These are phyloP conservation scores for Cephalopterus ornatus DNA, from an alignment of 2,113 vertebrate genomes.

Conservation along the genomic window DNA sequence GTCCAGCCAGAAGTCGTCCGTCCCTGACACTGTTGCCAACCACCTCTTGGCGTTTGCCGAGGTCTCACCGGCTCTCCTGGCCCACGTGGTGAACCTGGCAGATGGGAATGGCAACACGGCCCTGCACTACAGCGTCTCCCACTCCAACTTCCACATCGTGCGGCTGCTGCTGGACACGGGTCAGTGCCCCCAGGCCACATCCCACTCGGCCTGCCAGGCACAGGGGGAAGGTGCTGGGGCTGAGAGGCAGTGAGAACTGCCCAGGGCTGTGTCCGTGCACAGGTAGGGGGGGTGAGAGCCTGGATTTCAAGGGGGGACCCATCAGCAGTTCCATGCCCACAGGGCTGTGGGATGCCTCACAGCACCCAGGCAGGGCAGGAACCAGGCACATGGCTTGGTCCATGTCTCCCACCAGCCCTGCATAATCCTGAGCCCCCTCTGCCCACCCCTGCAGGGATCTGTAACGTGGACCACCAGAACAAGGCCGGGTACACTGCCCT, in stretches of 20 bases:
- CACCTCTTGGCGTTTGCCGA: slow-evolving; percentile 83
- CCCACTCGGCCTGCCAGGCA: background rate
- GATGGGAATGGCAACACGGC: slow-evolving; percentile 94
- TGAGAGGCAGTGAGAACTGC: background rate
- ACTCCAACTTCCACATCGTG: slow-evolving; percentile 91
- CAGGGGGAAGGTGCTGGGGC: background rate
- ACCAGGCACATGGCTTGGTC: rapidly evolving
- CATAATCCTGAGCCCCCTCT: background rate
- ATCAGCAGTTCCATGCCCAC: background rate
- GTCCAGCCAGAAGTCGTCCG: slow-evolving; percentile 87
- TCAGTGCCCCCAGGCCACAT: slow-evolving; percentile 39
- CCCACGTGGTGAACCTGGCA: slow-evolving; percentile 88
- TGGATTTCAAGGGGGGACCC: background rate
- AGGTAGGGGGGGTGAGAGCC: background rate
- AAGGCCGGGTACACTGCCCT: slow-evolving; percentile 94
- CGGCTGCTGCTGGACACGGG: slow-evolving; percentile 88
- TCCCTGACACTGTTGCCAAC: slow-evolving; percentile 73
- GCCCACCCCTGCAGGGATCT: slow-evolving; percentile 72
- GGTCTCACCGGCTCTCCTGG: slow-evolving; percentile 79
- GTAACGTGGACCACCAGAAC: slow-evolving; percentile 89
- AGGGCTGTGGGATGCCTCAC: background rate
- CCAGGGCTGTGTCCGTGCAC: background rate
- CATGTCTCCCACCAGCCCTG: background rate
- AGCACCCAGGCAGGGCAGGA: background rate
- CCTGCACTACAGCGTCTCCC: slow-evolving; percentile 95